These are phyloP conservation scores for Megaustenia siamemsis DNA, from an alignment of 2,888 invertebrate genomes.

Conservation along the genomic window DNA sequence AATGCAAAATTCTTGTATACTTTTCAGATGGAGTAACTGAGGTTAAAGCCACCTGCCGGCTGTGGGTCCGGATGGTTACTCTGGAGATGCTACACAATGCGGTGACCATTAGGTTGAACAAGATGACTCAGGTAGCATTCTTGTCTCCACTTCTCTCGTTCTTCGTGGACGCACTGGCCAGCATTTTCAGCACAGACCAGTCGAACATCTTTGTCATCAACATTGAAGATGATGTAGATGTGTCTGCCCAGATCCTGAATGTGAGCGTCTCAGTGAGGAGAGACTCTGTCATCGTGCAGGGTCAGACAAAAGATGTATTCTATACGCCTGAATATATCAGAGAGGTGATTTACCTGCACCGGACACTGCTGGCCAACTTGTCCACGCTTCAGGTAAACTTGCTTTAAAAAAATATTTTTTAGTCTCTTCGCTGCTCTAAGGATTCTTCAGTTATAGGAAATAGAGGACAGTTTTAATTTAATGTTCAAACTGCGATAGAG, in stretches of 20 bases:
- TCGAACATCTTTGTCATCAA: conserved; percentile 96
- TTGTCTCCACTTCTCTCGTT: conserved; percentile 91
- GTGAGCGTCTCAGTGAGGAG: conserved; percentile 93
- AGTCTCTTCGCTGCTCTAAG: no score
- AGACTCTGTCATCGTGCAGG: conserved; percentile 58
- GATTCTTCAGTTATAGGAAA: no score
- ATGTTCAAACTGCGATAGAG: no score
- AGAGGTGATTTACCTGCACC: conserved; percentile 95
- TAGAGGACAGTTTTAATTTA: no score
- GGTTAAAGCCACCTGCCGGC: conserved; percentile 93
- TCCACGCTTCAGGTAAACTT: conserved; percentile 90
- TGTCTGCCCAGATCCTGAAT: conserved; percentile 89
- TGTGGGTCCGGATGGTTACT: conserved; percentile 93
- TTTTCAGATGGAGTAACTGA: conserved; percentile 92
- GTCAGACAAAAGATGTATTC: conserved; percentile 83
- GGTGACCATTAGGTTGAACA: conserved; percentile 93
- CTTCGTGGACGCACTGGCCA: conserved; percentile 93
- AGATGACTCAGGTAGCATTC: conserved; percentile 95
- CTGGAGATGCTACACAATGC: conserved; percentile 96
- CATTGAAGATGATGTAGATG: conserved; percentile 94
- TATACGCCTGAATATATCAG: conserved; percentile 93
- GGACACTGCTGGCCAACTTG: conserved; percentile 90
- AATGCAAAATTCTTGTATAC: neutral
- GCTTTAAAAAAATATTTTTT: no score
- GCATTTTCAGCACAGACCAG: conserved; percentile 93